A percentile compares a stretch with the other conserved stretches of the same genome.
Evolutionary conservation across 2,113 vertebrate genomes (phyloP).

Genomic region (Scolopax mira): DNA sequence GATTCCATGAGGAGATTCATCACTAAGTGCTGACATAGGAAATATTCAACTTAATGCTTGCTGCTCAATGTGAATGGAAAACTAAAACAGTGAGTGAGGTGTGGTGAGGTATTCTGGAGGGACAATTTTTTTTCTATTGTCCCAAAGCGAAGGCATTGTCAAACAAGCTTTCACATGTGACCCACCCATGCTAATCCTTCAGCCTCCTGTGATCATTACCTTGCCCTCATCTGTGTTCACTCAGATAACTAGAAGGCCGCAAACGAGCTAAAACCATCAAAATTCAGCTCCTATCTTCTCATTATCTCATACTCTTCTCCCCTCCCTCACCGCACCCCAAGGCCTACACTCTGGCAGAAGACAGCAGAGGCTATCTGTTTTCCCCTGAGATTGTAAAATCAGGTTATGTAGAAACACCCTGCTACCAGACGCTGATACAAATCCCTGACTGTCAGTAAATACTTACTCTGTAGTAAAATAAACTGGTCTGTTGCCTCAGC

Average conservation of each 20-base stretch:
- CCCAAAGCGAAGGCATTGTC: not conserved
- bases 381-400: rapidly evolving
- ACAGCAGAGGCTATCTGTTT: not conserved
- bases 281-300: not conserved
- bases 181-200: not conserved
- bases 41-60: not conserved
- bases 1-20: not conserved
- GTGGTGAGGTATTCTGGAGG: not conserved
- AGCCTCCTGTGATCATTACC: not conserved
- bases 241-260: not conserved
- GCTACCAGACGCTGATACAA: not conserved
- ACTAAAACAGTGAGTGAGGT: not conserved
- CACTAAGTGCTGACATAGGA: not conserved
- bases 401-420: not conserved
- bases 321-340: not conserved
- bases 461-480: not conserved
- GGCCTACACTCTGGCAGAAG: not conserved
- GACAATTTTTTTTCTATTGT: not conserved
- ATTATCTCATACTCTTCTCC: not conserved
- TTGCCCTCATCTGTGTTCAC: not conserved
- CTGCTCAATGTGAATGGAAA: not conserved
- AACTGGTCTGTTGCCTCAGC: not conserved
- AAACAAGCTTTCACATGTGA: not conserved
- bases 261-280: not conserved
- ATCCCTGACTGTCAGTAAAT: not conserved